A percentile compares a stretch with the other conserved stretches of the same genome.
phyloP scores from a whole-genome alignment of 1,140 invertebrate species.

The Tetranychus cinnabarinus region DNA sequence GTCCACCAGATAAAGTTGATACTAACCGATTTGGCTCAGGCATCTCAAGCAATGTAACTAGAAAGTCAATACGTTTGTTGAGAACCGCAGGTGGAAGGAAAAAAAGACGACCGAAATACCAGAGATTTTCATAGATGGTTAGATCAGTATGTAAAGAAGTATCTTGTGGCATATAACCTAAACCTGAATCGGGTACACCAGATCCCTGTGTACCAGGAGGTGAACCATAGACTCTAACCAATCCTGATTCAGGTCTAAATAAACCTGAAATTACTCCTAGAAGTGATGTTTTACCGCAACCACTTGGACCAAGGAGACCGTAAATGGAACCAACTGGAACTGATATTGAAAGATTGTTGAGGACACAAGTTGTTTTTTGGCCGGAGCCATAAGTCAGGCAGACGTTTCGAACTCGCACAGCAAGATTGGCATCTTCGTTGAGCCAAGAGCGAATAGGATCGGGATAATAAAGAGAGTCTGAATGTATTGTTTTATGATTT shows the following conservation, averaged over 20 bases:
- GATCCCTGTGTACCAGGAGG: slow-evolving; percentile 9
- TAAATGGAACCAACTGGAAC: background rate
- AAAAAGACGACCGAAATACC: slow-evolving; percentile 84
- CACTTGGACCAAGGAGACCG: background rate
- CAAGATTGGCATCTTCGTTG: background rate
- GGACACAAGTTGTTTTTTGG: background rate
- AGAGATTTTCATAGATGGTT: slow-evolving; percentile 74
- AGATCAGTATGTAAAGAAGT: slow-evolving; percentile 80
- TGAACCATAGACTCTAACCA: slow-evolving; percentile 18
- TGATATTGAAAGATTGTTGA: background rate
- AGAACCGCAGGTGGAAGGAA: slow-evolving; percentile 34
- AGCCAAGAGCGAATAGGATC: no score
- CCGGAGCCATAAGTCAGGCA: background rate
- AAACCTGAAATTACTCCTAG: slow-evolving; percentile 21
- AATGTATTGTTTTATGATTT: no score
- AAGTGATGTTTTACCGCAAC: slow-evolving; percentile 31
- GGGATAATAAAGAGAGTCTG: background rate
- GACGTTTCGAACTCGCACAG: background rate
- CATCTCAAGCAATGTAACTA: slow-evolving; percentile 65
- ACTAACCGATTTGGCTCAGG: slow-evolving; percentile 29
- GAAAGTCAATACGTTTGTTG: slow-evolving; percentile 49
- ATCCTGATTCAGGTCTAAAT: slow-evolving; percentile 17
- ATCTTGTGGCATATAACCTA: slow-evolving; percentile 24
- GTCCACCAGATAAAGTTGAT: slow-evolving; percentile 47
- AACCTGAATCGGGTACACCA: slow-evolving; percentile 12